Percentiles rank a stretch among this genome's conserved stretches.
Evolutionary conservation across 2,797 vertebrate genomes (phyloP).

Genomic region (Echiichthys vipera): DNA sequence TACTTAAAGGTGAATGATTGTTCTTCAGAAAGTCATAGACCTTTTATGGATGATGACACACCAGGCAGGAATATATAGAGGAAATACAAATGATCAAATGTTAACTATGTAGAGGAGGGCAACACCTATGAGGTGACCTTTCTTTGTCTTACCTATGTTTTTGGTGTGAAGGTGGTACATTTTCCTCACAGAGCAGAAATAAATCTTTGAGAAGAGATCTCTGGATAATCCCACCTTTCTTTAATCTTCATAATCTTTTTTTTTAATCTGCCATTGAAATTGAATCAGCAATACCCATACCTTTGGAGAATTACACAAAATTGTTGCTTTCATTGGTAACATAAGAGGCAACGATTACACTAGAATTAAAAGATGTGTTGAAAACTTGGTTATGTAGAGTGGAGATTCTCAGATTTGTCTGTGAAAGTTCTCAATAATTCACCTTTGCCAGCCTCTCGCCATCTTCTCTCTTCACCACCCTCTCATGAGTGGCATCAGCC

Average conservation of each 20-base stretch:
- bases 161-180: constrained; percentile 17
- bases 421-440: constrained; percentile 1
- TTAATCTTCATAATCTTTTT: constrained; percentile 17
- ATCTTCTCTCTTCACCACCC: constrained; percentile 92
- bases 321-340: too few relatives aligned
- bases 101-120: constrained; percentile 15
- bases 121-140: not conserved
- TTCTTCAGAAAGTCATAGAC: constrained; percentile 5
- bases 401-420: not conserved
- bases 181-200: constrained; percentile 19
- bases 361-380: not conserved
- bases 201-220: not conserved
- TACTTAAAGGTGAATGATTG: not conserved
- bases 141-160: constrained; percentile 5
- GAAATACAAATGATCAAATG: constrained; percentile 12
- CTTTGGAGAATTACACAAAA: constrained; percentile 1
- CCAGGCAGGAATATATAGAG: not conserved
- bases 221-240: constrained; percentile 5
- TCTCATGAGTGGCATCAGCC: constrained; percentile 92
- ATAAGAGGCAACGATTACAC: too few relatives aligned
- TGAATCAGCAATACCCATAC: constrained; percentile 30
- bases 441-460: constrained; percentile 95
- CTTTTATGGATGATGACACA: not conserved
- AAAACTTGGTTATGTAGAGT: not conserved
- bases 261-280: constrained; percentile 10